Evolutionary conservation across 2,888 invertebrate species (phyloP), one percentile per base, ranked within the genome.

Genomic region (Erebia epiphron): DNA sequence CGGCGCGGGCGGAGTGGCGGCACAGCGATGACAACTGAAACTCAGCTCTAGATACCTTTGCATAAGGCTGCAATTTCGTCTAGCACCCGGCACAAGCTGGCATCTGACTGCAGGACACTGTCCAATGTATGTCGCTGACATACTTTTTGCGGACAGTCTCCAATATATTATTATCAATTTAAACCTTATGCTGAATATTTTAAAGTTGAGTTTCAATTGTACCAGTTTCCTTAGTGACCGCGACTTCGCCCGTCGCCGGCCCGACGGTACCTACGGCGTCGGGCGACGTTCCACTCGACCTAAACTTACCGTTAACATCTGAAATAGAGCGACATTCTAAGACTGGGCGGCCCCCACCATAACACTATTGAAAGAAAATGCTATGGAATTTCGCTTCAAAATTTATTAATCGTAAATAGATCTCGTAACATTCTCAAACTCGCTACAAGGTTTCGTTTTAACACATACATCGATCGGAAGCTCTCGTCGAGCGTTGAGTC

Each of bases 301-400:
- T 91, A 90, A 79, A 92, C 93, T 92, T 92, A 93, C 93, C 92
- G 93, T 92, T 88, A 93, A 91, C 92, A 92, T 93, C 93, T 92
- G 92, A 91, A 92, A 93, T 90, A 92, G 91, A 92, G 89, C 86
- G 89, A 84, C 84, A 83, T 83, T 82, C 89, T 89, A 86, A 88
- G 85, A 86, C 86, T 83, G 82, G 87, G 86, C 88, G 88, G 86
- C 87, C 90, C 87, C 90, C 91, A 89, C 86, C 86, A 90, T 85
- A 83, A 83, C 79, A 84, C 84, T 82, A 83, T 81, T 84, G 85
- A 91, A 90, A 86, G 79, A 90, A 90, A 92, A 91, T 88, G 83
- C 90, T 89, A 88, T 83, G 87, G 86, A 85, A 85, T 90, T 89
- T 90, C 67, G 91, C 89, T 90, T 90, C 81, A 90, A 89, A 86